These are phyloP conservation scores for Phaedon cochleariae DNA, from an alignment of 2,888 invertebrate species.

Conservation along the genomic window DNA sequence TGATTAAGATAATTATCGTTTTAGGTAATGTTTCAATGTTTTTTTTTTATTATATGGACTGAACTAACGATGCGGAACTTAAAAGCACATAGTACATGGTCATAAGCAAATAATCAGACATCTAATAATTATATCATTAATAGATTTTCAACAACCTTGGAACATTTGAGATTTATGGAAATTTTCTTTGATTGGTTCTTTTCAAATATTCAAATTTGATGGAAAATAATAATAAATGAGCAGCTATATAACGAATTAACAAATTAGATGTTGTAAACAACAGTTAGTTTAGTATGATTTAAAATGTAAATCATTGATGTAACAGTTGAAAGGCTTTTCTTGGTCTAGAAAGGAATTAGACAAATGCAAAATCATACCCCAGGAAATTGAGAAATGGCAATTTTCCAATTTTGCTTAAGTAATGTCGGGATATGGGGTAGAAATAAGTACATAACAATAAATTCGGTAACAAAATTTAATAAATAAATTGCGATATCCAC, in stretches of 20 bases:
- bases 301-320: too few species aligned
- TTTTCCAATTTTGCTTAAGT: too few species aligned
- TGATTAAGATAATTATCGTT: not conserved
- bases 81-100: not conserved
- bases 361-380: too few species aligned
- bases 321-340: too few species aligned
- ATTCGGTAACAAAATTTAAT: conserved; percentile 49
- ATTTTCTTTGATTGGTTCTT: not conserved
- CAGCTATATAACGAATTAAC: not conserved
- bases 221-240: not conserved
- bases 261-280: too few species aligned
- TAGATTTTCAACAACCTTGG: not conserved
- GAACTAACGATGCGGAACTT: not conserved
- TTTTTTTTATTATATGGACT: not conserved
- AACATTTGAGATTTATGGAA: not conserved
- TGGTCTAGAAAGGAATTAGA: too few species aligned
- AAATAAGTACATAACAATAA: conserved; percentile 18
- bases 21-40: not conserved
- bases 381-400: too few species aligned
- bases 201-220: not conserved
- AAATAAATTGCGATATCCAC: conserved; percentile 52
- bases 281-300: too few species aligned
- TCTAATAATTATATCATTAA: not conserved
- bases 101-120: not conserved
- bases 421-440: too few species aligned